Evolutionary conservation across 2,113 vertebrate genomes (phyloP), one percentile per base, ranked within the genome.

Genomic region (Leiothrix lutea): DNA sequence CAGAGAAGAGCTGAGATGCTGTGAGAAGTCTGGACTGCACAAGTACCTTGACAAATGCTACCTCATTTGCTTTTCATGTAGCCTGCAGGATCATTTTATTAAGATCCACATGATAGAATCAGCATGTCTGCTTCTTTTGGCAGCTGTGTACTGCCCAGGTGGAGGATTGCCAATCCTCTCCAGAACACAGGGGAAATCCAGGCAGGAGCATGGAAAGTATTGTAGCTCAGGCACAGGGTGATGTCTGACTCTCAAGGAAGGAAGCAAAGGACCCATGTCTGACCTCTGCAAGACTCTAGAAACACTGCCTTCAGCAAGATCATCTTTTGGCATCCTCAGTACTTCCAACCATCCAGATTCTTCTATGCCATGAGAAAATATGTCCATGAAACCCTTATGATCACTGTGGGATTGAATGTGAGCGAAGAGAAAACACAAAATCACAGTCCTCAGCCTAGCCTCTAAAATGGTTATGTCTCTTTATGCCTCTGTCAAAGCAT

Each of bases 221-320:
- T 33, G 22, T 36, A 5, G 4, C 44, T 26, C 18, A 54, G 26
- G 45, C 21, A 73, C 12, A 67, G 22, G 4, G 5, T 72, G 35
- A 31, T n/a, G 7, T 4, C 35, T 56, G 35, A 31, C 12, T 51
- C 33, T 38, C 7, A n/a, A 19, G 31, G 33, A 67, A 72, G 24
- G 44, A 3, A 33, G 31, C 22, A 45, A 1, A 19, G 6, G 35
- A 51, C 0, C 0, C 6, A 20, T 8, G 4, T 24, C 33, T 8
- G 3, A 51, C 8, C 5, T 57, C 58, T 57, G 11, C 29, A 79
- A 90, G 22, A n/a, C 36, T 75, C 7, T 33, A 29, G 61, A 82
- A 84, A 72, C 13, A 22, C 7, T 56, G 9, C 26, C 14, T 31
- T 85, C 62, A 74, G 18, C 28, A 47, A 82, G 19, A 6, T 33